Evolutionary conservation across 1,140 invertebrate genomes (phyloP), one percentile per base, ranked within the genome.

Genomic region (Ips typographus): DNA sequence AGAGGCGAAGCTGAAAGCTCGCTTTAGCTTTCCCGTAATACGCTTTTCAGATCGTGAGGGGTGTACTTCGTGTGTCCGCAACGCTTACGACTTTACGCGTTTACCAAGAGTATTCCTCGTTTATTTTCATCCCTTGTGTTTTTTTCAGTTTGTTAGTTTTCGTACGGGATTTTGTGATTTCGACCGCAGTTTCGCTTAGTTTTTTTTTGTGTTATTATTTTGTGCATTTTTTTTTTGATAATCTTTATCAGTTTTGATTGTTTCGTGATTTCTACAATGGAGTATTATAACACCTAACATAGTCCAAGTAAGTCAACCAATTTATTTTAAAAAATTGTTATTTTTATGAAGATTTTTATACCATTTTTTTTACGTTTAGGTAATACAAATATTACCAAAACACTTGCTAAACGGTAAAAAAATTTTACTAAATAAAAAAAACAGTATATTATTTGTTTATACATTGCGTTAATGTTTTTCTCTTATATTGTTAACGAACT

Each of bases 281-380:
- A 66, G 64, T 66, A 58, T 51, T 66, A 66, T 51, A 44, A 66
- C 40, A 66, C 64, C 41, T 66, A 66, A 57, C 42, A 22, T 0
- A 22, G 22, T 22, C 22, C 22, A 22, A 22, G 22, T 22, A 22
- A 22, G 22, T 22, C 22, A 22, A 22, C 0, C 22, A 22, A 22
- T 22, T 22, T 22, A 22, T 22, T 22, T 22, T 0, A 22, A 22
- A 22, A 22, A 22, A 22, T 22, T 22, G 22, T 22, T 22, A 22
- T 22, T 22, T 22, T 22, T 22, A 22, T 22, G 22, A 22, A 22
- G 22, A 22, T 22, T 22, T 22, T 22, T 22, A 0, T 22, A 22
- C 22, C 22, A 22, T 22, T 22, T 22, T 22, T 22, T 22, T 22
- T 22, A 22, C 22, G 22, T 22, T 22, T 22, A 22, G 22, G 22